Evolutionary conservation across 2,797 vertebrate species (phyloP).

Genomic region (Cryptoblepharus egeriae): DNA sequence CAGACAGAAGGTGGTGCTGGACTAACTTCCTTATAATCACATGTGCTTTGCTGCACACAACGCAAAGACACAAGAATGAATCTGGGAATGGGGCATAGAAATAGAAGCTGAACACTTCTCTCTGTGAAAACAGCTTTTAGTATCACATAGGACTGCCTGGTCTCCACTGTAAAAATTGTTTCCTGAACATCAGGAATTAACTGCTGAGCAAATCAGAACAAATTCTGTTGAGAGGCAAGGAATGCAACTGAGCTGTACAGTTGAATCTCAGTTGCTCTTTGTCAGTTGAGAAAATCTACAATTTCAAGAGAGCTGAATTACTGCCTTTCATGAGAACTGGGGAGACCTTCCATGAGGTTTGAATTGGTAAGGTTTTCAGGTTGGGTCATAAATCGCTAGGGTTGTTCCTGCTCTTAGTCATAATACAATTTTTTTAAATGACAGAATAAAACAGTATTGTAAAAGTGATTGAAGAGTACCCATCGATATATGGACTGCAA

Average conservation of each 20-base stretch:
- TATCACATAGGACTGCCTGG: background rate
- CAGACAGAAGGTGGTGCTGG: background rate
- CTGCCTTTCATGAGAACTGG: no score
- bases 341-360: no score
- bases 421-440: no score
- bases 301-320: background rate
- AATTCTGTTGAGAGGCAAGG: background rate
- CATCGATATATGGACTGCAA: no score
- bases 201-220: background rate
- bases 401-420: no score
- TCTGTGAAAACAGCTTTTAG: constrained; percentile 1
- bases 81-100: background rate
- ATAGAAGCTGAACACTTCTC: background rate
- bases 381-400: no score
- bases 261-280: no score
- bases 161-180: background rate
- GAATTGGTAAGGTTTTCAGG: no score
- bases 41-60: background rate
- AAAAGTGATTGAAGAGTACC: no score
- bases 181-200: background rate
- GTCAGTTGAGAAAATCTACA: background rate
- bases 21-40: constrained; percentile 44
- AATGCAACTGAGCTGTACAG: background rate
- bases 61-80: background rate
- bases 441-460: no score